Evolutionary conservation across 1,140 invertebrate genomes (phyloP).

Genomic region (Anadara kagoshimensis): DNA sequence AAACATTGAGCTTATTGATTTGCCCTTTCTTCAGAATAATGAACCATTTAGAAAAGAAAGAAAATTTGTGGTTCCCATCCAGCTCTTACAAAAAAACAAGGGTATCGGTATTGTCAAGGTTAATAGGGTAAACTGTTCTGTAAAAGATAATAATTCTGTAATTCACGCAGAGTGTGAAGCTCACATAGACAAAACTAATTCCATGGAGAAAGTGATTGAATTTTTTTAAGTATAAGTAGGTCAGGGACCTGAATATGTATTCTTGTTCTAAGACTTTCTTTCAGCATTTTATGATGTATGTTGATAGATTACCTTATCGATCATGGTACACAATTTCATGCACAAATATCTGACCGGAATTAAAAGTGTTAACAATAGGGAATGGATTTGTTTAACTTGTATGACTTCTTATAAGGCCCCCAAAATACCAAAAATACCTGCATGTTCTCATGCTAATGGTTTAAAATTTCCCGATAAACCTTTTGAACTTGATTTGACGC

Average conservation of each 20-base stretch:
- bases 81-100: no score
- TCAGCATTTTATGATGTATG: conserved; percentile 21
- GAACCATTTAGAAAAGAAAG: no score
- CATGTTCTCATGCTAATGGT: conserved; percentile 24
- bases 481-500: conserved; percentile 28
- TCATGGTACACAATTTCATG: background rate
- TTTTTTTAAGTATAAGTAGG: conserved; percentile 13
- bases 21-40: no score
- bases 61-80: no score
- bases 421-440: conserved; percentile 38
- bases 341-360: conserved; percentile 1
- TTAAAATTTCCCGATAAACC: conserved; percentile 34
- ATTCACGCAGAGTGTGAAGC: no score
- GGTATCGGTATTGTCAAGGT: no score
- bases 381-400: conserved; percentile 40
- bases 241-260: conserved; percentile 30
- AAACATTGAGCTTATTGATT: no score
- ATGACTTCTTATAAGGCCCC: conserved; percentile 12
- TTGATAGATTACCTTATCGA: background rate
- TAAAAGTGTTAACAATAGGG: conserved; percentile 9
- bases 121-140: no score
- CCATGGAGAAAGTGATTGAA: no score
- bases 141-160: no score
- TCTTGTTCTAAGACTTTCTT: conserved; percentile 45
- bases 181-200: no score